phyloP scores from a whole-genome alignment of 1,140 invertebrate species.

The Pristionchus pacificus region DNA sequence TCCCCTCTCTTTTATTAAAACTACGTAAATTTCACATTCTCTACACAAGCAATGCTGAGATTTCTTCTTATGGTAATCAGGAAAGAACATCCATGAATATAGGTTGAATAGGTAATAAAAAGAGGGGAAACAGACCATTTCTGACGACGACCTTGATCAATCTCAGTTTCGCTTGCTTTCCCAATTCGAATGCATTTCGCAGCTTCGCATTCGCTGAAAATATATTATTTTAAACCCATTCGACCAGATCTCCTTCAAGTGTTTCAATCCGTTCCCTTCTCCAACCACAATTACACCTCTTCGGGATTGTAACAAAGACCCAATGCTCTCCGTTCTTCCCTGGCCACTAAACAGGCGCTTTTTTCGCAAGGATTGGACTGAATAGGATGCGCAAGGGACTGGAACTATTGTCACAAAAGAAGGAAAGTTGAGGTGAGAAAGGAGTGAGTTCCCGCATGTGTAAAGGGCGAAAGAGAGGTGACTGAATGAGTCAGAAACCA shows the following conservation, averaged over 20 bases:
- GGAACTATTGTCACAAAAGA: no score
- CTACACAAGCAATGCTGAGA: no score
- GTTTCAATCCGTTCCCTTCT: conserved; percentile 15
- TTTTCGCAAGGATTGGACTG: no score
- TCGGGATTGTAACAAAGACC: conserved; percentile 9
- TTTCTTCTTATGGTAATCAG: no score
- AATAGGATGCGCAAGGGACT: no score
- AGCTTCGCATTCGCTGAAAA: conserved; percentile 53
- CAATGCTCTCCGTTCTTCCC: conserved; percentile 11
- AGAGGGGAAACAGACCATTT: conserved; percentile 50
- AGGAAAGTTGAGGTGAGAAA: no score
- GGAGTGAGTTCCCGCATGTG: background rate
- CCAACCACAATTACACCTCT: conserved; percentile 3
- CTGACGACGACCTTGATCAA: conserved; percentile 55
- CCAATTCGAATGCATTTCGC: conserved; percentile 51
- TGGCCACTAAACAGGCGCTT: background rate
- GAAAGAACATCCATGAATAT: no score
- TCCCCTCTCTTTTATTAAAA: no score
- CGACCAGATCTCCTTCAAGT: conserved; percentile 5
- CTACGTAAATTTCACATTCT: no score
- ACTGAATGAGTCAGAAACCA: conserved; percentile 9
- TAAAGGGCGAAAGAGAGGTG: background rate
- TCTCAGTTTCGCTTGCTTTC: conserved; percentile 54
- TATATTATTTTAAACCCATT: conserved; percentile 11
- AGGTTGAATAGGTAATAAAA: no score